Conservation (phyloP, 2,113 vertebrate species). For the Nothoprocta pentlandii region DNA sequence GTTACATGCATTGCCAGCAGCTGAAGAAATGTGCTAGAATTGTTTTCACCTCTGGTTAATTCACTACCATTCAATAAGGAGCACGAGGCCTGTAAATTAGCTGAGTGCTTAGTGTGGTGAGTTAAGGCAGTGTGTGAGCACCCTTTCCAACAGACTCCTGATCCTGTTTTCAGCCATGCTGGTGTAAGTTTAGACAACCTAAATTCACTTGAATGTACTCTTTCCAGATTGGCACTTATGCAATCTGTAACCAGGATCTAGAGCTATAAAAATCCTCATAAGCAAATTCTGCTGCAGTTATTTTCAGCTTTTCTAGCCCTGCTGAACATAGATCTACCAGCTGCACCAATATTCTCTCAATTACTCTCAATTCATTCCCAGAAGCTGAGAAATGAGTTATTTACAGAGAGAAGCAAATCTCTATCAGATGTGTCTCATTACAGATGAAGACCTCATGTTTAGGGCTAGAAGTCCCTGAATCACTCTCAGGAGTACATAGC, state of each 20-base stretch:
- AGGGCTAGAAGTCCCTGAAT: conserved; percentile 31
- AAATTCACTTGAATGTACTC: neutral
- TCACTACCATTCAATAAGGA: neutral
- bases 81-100: conserved; percentile 16
- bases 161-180: neutral
- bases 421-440: conserved; percentile 16
- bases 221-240: rapidly evolving
- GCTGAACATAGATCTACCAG: neutral
- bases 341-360: neutral
- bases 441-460: conserved; percentile 8
- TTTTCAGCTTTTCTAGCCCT: conserved; percentile 5
- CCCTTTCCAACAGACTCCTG: neutral
- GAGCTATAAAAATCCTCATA: neutral
- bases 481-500: neutral
- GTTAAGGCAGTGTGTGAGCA: neutral
- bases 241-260: neutral
- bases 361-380: conserved; percentile 10
- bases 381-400: neutral
- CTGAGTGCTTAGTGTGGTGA: neutral
- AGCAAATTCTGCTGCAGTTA: neutral
- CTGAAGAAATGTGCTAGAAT: conserved; percentile 60
- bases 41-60: conserved; percentile 62
- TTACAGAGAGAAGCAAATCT: conserved; percentile 23
- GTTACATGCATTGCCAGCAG: conserved; percentile 57
- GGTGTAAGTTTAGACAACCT: neutral